Evolutionary conservation across 2,888 invertebrate species (phyloP), one percentile per base, ranked within the genome.

Genomic region (Galerucella pusilla): DNA sequence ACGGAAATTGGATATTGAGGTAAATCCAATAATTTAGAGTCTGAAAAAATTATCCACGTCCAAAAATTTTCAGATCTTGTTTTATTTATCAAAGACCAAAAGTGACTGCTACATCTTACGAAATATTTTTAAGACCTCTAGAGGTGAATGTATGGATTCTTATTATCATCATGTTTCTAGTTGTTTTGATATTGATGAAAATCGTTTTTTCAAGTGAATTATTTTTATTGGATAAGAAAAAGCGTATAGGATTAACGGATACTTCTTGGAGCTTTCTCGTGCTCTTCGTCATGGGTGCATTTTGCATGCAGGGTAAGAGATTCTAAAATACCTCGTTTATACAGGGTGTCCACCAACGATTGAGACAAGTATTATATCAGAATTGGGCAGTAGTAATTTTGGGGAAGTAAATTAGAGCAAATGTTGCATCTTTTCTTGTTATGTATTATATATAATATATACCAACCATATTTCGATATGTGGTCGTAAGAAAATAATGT

Each of bases 21-120:
- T 92, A 86, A 71, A 57, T 42, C 35, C 7, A 42, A 49, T 49
- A 12, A 49, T 49, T 49, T 49, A 49, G 35, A 42, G 35, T 1
- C 2, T 14, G 11, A 6, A 49, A 14, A 12, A 49, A 14, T 49
- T 1, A 49, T 49, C 49, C 49, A 14, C 12, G 1, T 49, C 35
- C 35, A 49, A 49, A 49, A 1, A 49, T 4, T 84, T 84, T 46
- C 83, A 93, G 93, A 75, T 90, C 91, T 2, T 88, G 90, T 64
- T 92, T 94, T 82, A 90, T 94, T 75, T 92, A 93, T 82, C 91
- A 93, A 0, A 92, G 92, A 83, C 93, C 94, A 0, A 91, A 91
- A 79, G 89, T 89, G 59, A 89, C 90, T 0, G 89, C 90, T 60
- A 90, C 90, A 28, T 89, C 91, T 80, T 90, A 90, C 76, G 90